These are phyloP conservation scores for Frankliniella fusca DNA, from an alignment of 2,888 invertebrate species.

Conservation along the genomic window DNA sequence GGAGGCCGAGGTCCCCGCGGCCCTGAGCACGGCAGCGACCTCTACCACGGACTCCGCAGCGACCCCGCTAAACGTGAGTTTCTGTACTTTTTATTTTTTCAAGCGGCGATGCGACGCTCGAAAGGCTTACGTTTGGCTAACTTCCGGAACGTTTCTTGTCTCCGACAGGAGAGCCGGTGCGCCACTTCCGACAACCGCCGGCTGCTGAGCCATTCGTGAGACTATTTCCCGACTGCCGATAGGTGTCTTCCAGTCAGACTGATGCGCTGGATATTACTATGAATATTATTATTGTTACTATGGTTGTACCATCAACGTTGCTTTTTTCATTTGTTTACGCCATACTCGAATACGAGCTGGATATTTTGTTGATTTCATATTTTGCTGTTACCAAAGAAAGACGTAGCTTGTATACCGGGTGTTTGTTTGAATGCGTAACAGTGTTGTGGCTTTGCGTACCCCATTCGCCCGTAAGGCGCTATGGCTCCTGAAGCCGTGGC, in stretches of 20 bases:
- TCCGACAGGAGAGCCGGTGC: background rate
- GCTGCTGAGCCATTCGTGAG: constrained; percentile 7
- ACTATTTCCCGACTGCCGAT: too few relatives aligned
- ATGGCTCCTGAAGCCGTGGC: too few relatives aligned
- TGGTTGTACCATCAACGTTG: too few relatives aligned
- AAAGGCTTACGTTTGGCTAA: too few relatives aligned
- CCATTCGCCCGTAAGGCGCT: too few relatives aligned
- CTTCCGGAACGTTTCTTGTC: background rate
- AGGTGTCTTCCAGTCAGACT: background rate
- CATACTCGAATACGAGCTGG: background rate
- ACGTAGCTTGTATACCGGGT: too few relatives aligned
- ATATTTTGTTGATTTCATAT: background rate
- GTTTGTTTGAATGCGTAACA: too few relatives aligned
- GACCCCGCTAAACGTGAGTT: background rate
- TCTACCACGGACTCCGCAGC: background rate
- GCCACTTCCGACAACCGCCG: background rate
- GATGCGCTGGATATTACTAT: background rate
- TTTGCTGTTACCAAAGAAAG: background rate
- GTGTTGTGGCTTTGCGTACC: too few relatives aligned
- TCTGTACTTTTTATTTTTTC: background rate
- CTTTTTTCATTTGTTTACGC: background rate
- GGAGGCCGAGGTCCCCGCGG: background rate
- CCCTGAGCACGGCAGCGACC: background rate
- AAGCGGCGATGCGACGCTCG: background rate
- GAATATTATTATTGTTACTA: background rate